Evolutionary conservation across 2,113 vertebrate genomes (phyloP).

Genomic region (Megalops atlanticus): DNA sequence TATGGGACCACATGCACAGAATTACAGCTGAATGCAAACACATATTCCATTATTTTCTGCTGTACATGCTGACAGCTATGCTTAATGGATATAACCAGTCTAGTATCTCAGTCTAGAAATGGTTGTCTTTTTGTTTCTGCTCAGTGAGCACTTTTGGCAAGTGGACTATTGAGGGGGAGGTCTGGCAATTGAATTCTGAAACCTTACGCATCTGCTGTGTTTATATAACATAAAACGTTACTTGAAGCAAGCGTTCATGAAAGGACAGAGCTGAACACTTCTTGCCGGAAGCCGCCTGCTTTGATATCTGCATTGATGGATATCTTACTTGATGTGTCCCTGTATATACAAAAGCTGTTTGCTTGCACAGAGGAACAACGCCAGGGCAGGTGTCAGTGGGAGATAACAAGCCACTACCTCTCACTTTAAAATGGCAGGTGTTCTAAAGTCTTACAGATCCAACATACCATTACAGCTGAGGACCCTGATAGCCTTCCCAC

Average conservation of each 20-base stretch:
- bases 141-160: not conserved
- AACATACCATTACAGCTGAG: not conserved
- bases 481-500: too few species aligned
- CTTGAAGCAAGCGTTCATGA: not conserved
- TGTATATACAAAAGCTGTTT: not conserved
- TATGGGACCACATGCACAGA: not conserved
- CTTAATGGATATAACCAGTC: not conserved
- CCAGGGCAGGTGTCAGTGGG: not conserved
- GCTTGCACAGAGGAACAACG: not conserved
- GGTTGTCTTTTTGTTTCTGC: not conserved
- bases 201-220: not conserved
- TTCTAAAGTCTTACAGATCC: not conserved
- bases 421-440: not conserved
- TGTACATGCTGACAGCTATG: not conserved
- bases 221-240: not conserved
- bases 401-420: not conserved
- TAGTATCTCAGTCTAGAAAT: not conserved
- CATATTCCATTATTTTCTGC: not conserved
- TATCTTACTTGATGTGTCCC: not conserved
- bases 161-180: not conserved
- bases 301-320: not conserved
- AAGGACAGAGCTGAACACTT: not conserved
- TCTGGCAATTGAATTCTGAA: not conserved
- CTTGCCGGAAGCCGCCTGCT: not conserved
- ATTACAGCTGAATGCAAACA: not conserved